A percentile compares a stretch with the other conserved stretches of the same genome.
Conservation (phyloP, 2,888 invertebrate genomes). For the Drosophila buzzatii region DNA sequence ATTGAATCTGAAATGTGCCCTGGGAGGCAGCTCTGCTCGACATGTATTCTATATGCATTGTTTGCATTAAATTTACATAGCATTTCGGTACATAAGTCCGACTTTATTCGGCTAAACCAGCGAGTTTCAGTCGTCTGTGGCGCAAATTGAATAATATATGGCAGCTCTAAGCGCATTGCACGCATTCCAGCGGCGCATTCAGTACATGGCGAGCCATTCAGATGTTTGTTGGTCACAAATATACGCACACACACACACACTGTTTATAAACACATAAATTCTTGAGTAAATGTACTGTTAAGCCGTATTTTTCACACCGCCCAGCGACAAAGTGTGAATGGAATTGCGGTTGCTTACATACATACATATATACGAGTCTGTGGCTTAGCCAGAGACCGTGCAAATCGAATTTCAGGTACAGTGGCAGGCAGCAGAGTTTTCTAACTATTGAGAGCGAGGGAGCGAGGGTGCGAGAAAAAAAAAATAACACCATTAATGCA, state of each 20-base stretch:
- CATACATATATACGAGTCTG: slow-evolving; percentile 15
- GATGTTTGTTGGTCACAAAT: slow-evolving; percentile 16
- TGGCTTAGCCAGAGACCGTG: slow-evolving; percentile 24
- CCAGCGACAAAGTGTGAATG: slow-evolving; percentile 61
- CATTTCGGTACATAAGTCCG: slow-evolving; percentile 1
- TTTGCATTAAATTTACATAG: slow-evolving; percentile 2
- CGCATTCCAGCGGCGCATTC: slow-evolving; percentile 35
- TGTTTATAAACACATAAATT: slow-evolving; percentile 78
- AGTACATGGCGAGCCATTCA: slow-evolving; percentile 16
- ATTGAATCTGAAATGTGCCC: not conserved
- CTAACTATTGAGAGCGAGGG: slow-evolving; percentile 38
- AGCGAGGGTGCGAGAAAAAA: not conserved
- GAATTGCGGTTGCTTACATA: slow-evolving; percentile 34
- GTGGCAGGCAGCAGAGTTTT: not conserved
- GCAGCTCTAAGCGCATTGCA: slow-evolving; percentile 45
- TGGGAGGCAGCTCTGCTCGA: not conserved
- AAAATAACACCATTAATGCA: slow-evolving; percentile 35
- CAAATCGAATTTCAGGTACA: slow-evolving; percentile 6
- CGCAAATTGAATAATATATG: slow-evolving; percentile 70
- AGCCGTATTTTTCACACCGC: slow-evolving; percentile 69
- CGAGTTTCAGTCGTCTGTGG: slow-evolving; percentile 25
- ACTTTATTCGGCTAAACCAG: slow-evolving; percentile 20
- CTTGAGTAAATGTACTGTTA: slow-evolving; percentile 77
- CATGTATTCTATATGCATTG: not conserved
- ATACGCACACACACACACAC: slow-evolving; percentile 1